These are phyloP conservation scores for Tyria jacobaeae DNA, from an alignment of 2,888 invertebrate species.

Conservation along the genomic window DNA sequence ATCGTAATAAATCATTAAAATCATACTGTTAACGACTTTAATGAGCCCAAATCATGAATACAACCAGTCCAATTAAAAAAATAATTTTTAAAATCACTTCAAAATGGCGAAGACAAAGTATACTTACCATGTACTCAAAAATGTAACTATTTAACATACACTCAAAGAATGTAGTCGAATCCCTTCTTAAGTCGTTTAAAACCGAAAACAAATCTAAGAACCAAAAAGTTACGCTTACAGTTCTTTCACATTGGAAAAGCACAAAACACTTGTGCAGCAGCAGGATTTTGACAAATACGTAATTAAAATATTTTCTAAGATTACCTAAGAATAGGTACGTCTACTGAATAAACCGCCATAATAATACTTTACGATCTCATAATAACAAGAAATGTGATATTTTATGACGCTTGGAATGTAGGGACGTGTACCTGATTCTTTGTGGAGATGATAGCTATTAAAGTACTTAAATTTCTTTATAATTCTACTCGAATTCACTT, in stretches of 20 bases:
- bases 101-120: too few relatives aligned
- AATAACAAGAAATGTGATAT: slow-evolving; percentile 53
- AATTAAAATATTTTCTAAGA: slow-evolving; percentile 6
- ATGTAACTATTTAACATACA: too few relatives aligned
- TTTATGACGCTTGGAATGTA: slow-evolving; percentile 52
- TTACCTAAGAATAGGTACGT: slow-evolving; percentile 6
- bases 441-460: slow-evolving; percentile 43
- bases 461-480: slow-evolving; percentile 46
- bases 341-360: slow-evolving; percentile 10
- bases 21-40: too few relatives aligned
- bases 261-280: not conserved
- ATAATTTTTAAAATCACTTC: too few relatives aligned
- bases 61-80: too few relatives aligned
- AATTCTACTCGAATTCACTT: slow-evolving; percentile 32
- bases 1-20: too few relatives aligned
- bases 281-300: not conserved
- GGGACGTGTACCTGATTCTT: slow-evolving; percentile 42
- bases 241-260: not conserved
- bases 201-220: too few relatives aligned
- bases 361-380: slow-evolving; percentile 39
- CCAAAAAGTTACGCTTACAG: too few relatives aligned
- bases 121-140: too few relatives aligned
- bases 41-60: too few relatives aligned
- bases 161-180: too few relatives aligned
- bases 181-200: too few relatives aligned